Conservation (phyloP, 2,113 vertebrate genomes). For the Spermophilus dauricus region DNA sequence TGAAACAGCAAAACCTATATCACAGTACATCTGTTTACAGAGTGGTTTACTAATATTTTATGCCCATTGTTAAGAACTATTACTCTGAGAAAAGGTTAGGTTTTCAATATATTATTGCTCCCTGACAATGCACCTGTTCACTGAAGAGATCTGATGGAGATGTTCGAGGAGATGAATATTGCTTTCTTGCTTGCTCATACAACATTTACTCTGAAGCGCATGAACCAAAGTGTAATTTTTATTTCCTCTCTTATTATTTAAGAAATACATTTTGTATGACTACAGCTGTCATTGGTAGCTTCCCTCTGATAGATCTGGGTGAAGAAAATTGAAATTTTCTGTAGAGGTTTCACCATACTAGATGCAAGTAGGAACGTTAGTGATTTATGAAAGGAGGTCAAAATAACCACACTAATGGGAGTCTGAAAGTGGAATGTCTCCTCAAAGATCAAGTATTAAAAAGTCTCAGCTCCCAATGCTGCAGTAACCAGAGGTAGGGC, state of each 20-base stretch:
- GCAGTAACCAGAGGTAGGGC: not conserved
- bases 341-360: not conserved
- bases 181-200: not conserved
- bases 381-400: not conserved
- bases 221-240: not conserved
- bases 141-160: not conserved
- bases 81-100: not conserved
- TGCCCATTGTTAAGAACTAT: not conserved
- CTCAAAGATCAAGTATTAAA: not conserved
- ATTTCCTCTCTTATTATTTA: not conserved
- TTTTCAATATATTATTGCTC: not conserved
- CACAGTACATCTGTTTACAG: not conserved
- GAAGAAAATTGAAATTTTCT: not conserved
- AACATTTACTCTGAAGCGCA: not conserved
- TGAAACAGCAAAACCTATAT: not conserved
- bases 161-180: not conserved
- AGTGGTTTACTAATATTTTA: not conserved
- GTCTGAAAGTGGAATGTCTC: not conserved
- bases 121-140: not conserved
- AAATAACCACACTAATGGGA: not conserved
- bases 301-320: not conserved
- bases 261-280: not conserved
- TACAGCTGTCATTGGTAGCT: not conserved
- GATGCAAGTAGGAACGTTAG: not conserved
- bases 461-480: not conserved